phyloP scores from a whole-genome alignment of 2,797 vertebrate species.

The Otolemur crassicaudatus region DNA sequence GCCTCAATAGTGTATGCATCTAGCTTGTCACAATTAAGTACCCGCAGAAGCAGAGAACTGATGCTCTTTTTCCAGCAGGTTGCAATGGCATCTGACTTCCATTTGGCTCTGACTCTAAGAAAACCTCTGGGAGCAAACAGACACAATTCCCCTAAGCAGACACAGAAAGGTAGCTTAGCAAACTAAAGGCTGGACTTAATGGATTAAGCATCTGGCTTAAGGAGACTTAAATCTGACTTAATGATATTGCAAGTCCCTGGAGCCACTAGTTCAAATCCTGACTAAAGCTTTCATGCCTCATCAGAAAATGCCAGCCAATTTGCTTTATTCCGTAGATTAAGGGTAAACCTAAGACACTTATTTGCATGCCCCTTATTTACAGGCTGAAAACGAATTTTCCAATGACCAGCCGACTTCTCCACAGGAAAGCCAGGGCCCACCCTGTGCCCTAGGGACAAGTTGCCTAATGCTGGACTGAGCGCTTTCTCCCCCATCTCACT shows the following conservation, averaged over 20 bases:
- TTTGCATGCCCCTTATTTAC: not conserved
- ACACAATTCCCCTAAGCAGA: conserved; percentile 36
- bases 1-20: not conserved
- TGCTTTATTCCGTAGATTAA: not conserved
- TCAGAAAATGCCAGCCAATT: conserved; percentile 54
- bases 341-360: not conserved
- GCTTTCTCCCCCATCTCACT: not conserved
- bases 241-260: conserved; percentile 43
- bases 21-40: not conserved
- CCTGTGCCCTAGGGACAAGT: not conserved
- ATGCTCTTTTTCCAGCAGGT: not conserved
- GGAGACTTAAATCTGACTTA: conserved; percentile 65
- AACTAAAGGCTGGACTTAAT: conserved; percentile 53
- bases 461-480: not conserved
- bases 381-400: not conserved
- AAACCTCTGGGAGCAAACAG: conserved; percentile 37
- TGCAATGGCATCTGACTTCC: not conserved
- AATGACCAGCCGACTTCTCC: not conserved
- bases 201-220: conserved; percentile 65
- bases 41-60: not conserved
- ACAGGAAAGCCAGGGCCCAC: not conserved
- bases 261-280: conserved; percentile 67
- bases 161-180: conserved; percentile 61
- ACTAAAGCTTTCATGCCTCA: conserved; percentile 37
- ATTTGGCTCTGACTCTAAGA: conserved; percentile 25